Evolutionary conservation across 1,140 invertebrate genomes (phyloP).

Genomic region (Philotrypesis tridentata): DNA sequence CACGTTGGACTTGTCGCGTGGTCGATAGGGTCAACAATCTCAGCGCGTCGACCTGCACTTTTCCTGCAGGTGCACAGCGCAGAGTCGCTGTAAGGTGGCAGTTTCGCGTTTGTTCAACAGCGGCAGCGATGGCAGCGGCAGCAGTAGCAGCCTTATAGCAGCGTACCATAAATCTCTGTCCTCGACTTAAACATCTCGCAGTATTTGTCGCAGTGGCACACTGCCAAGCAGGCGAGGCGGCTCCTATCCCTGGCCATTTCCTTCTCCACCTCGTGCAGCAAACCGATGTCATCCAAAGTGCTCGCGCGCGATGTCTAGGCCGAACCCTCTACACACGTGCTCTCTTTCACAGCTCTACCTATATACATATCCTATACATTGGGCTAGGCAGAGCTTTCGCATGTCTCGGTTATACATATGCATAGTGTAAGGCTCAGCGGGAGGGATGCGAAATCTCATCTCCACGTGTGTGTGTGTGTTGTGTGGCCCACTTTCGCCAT

Average conservation of each 20-base stretch:
- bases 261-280: slow-evolving; percentile 31
- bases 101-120: slow-evolving; percentile 51
- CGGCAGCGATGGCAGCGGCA: too few species aligned
- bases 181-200: slow-evolving; percentile 54
- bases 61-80: background rate
- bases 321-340: background rate
- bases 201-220: slow-evolving; percentile 60
- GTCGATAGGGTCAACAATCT: background rate
- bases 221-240: slow-evolving; percentile 57
- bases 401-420: background rate
- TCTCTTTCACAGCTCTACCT: background rate
- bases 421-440: background rate
- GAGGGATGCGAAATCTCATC: background rate
- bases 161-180: slow-evolving; percentile 55
- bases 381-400: background rate
- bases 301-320: background rate
- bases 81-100: background rate
- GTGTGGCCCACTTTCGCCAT: background rate
- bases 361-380: background rate
- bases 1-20: too few species aligned
- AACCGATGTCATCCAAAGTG: background rate
- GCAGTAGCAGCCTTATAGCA: slow-evolving; percentile 29
- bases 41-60: background rate
- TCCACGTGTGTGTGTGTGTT: background rate
- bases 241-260: slow-evolving; percentile 26